Evolutionary conservation across 2,888 invertebrate genomes (phyloP).

Genomic region (Chaetoderma sp.): DNA sequence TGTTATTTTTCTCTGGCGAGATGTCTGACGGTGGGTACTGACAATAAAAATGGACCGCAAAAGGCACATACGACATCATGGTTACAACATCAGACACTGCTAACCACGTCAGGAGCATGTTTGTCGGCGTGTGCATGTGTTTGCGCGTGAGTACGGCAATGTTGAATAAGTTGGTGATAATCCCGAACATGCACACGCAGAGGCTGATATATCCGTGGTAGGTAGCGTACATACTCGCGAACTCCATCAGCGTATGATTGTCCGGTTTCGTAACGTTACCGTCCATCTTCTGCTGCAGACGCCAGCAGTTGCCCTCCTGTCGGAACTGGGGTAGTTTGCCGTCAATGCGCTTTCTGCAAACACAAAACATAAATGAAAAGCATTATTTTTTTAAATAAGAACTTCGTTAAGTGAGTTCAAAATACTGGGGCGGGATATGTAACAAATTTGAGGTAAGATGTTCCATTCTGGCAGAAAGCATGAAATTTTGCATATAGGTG

Average conservation of each 20-base stretch:
- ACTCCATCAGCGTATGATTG: neutral
- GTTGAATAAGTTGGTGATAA: constrained; percentile 89
- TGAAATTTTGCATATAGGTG: no score
- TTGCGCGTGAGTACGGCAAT: constrained; percentile 85
- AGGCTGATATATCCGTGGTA: constrained; percentile 88
- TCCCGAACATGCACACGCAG: constrained; percentile 88
- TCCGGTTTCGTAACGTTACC: neutral
- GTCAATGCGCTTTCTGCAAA: no score
- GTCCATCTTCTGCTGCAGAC: neutral
- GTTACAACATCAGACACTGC: constrained; percentile 95
- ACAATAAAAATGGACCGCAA: constrained; percentile 77
- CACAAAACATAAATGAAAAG: no score
- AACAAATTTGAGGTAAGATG: no score
- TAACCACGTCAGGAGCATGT: constrained; percentile 84
- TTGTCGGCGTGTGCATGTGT: constrained; percentile 90
- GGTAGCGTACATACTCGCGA: constrained; percentile 37
- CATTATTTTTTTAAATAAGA: no score
- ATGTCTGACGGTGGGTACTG: constrained; percentile 41
- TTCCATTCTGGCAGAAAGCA: no score
- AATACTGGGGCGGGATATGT: no score
- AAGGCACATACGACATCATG: constrained; percentile 91
- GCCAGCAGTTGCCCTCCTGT: neutral
- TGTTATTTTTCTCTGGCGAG: constrained; percentile 55
- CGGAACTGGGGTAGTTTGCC: no score
- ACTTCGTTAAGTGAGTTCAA: no score